Percentiles rank a stretch among this genome's conserved stretches.
phyloP scores from a whole-genome alignment of 2,888 invertebrate genomes.

The Eudasyphora cyanicolor region DNA sequence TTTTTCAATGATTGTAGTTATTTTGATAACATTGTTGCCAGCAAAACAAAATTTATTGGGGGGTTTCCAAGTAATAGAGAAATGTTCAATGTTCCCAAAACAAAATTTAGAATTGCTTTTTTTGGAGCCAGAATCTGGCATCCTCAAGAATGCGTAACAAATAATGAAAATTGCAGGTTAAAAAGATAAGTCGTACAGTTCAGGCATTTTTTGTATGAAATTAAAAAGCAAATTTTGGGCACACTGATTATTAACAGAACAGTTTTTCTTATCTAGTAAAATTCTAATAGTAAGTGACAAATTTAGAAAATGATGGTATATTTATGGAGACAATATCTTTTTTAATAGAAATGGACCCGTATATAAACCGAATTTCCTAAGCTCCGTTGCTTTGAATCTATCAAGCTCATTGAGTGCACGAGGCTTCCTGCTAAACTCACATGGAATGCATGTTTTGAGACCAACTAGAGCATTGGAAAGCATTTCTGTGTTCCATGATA shows the following conservation, averaged over 20 bases:
- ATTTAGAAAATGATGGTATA: conserved; percentile 55
- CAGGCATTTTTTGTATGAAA: conserved; percentile 21
- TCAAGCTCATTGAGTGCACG: conserved; percentile 49
- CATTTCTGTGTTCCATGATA: too few relatives aligned
- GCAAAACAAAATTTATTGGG: not conserved
- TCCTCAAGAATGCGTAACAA: not conserved
- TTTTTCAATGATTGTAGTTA: not conserved
- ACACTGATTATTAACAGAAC: conserved; percentile 39
- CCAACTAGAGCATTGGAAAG: too few relatives aligned
- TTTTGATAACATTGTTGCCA: not conserved
- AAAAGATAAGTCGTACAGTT: conserved; percentile 9
- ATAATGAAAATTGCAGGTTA: not conserved
- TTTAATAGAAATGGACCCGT: conserved; percentile 55
- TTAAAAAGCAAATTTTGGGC: conserved; percentile 37
- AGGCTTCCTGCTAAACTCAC: conserved; percentile 5
- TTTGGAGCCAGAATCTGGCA: not conserved
- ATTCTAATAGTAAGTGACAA: conserved; percentile 55
- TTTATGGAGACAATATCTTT: conserved; percentile 34
- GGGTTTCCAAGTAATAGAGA: not conserved
- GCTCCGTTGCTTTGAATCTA: conserved; percentile 57
- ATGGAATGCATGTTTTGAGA: not conserved
- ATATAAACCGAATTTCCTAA: conserved; percentile 55
- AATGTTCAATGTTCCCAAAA: not conserved
- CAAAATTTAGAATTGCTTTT: not conserved
- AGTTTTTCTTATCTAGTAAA: conserved; percentile 40